Base-by-base conservation (phyloP, 1,140 invertebrate genomes). In the Trichonephila inaurata region DNA sequence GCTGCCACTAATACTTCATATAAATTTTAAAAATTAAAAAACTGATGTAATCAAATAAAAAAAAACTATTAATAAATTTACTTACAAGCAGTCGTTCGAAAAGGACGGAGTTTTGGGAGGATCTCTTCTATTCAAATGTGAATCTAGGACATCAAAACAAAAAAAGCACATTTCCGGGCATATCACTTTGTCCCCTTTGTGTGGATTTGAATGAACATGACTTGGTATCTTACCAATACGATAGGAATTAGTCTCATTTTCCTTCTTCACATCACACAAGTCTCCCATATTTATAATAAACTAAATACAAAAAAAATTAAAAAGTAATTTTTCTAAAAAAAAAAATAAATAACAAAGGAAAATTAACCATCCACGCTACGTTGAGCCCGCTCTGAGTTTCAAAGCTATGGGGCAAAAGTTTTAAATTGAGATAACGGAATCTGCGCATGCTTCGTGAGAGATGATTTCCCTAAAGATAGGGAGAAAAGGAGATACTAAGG, bases 71-170 rank as follows among this genome's bases (percentile, higher is more conserved):
- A 89, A 89, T 64, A 69, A 69, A 82, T 89, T 94, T 95, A 97
- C 98, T 98, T 97, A 99, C 98, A 98, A 99, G 95, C 98, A 97
- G 95, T 99, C 98, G 96, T 99, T 99, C 95, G 98, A 98, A 96
- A 99, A 99, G 95, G 97, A 97, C 86, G 98, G 98, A 94, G 97
- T 96, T 96, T 98, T 98, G 94, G 98, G 98, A 94, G 98, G 97
- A 95, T 99, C 98, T 95, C 98, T 97, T 95, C 97, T 98, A 96
- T 99, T 97, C 95, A 99, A 97, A 96, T 99, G 98, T 96, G 97
- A 97, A 96, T 99, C 98, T 89, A 99, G 97, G 94, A 99, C 98
- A 96, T 99, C 98, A 96, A 99, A 99, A 97, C 99, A 99, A 96
- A 98, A 99, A 96, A 98, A 98, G 96, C 98, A 98, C 99, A 99